phyloP scores from a whole-genome alignment of 2,797 vertebrate species.

The Cottoperca gobio region DNA sequence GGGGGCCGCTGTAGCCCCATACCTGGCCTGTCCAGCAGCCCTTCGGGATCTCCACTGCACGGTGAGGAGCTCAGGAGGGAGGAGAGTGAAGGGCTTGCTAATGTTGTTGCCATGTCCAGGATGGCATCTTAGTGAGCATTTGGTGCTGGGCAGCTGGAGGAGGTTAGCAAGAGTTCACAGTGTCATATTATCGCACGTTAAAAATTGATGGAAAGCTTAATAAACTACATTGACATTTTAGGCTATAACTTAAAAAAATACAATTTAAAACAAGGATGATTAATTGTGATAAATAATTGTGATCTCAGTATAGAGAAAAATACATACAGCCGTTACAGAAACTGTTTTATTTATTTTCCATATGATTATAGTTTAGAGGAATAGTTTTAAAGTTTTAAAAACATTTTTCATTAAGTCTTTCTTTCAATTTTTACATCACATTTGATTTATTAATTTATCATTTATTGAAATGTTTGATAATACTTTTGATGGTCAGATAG shows the following conservation, averaged over 20 bases:
- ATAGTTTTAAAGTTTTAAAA: no score
- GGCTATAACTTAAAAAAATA: no score
- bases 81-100: not conserved
- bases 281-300: not conserved
- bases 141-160: not conserved
- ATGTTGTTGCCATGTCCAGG: not conserved
- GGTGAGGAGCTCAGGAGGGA: constrained; percentile 81
- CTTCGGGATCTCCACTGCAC: constrained; percentile 94
- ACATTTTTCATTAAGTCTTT: fast-evolving
- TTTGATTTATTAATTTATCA: not conserved
- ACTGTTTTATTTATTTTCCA: not conserved
- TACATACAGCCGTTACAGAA: no score
- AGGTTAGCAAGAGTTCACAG: not conserved
- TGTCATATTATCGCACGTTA: not conserved
- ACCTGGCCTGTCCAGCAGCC: constrained; percentile 94
- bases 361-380: not conserved
- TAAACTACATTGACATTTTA: not conserved
- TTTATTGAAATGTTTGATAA: not conserved
- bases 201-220: not conserved
- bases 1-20: constrained; percentile 95
- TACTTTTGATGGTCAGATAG: not conserved
- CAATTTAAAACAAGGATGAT: not conserved
- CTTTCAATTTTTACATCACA: not conserved
- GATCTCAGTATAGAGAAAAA: not conserved
- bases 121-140: not conserved